Percentiles rank a stretch among this genome's conserved stretches.
Conservation (phyloP, 2,113 vertebrate genomes). For the Isurus oxyrinchus region DNA sequence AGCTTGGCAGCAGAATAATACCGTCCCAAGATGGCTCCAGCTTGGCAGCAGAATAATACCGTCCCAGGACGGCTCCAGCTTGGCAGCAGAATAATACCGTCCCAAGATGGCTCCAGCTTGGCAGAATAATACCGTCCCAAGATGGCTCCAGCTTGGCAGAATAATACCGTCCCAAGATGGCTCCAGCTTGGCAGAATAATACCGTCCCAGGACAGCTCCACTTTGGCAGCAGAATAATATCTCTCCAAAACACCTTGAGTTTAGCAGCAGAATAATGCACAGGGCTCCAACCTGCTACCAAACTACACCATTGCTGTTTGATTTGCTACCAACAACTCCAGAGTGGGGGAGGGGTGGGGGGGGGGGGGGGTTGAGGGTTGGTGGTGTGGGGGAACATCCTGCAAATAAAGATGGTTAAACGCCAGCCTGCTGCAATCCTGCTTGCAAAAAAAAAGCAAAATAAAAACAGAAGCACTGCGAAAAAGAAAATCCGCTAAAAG, state of each 20-base stretch:
- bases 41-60: background rate
- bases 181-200: background rate
- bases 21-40: too few species aligned
- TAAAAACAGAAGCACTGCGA: too few species aligned
- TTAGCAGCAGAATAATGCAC: background rate
- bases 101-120: too few species aligned
- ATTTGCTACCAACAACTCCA: background rate
- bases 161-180: too few species aligned
- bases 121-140: too few species aligned
- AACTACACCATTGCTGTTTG: background rate
- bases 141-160: too few species aligned
- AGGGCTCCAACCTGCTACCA: background rate
- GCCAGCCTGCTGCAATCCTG: too few species aligned
- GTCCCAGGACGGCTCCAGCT: too few species aligned
- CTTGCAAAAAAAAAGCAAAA: too few species aligned
- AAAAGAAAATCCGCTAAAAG: too few species aligned
- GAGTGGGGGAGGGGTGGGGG: background rate
- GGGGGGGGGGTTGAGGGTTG: too few species aligned
- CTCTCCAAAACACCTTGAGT: background rate
- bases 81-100: too few species aligned
- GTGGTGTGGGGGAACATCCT: constrained; percentile 40
- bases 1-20: background rate
- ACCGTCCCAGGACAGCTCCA: background rate
- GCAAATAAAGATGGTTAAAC: background rate
- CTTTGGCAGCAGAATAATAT: background rate